Percentiles rank a stretch among this genome's conserved stretches.
phyloP scores from a whole-genome alignment of 2,888 invertebrate genomes.

The Drosophila ezoana region DNA sequence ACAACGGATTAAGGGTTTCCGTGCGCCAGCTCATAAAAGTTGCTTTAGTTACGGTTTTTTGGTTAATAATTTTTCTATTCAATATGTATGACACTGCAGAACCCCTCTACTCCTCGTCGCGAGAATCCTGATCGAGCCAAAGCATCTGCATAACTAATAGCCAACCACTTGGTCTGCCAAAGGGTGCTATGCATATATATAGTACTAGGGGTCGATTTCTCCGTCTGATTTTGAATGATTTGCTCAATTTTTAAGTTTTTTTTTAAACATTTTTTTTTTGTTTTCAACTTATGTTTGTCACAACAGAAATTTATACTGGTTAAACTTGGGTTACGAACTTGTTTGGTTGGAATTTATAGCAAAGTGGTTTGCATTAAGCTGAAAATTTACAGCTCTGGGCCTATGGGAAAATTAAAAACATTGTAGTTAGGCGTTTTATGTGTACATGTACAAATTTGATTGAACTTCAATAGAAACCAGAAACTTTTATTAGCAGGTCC shows the following conservation, averaged over 20 bases:
- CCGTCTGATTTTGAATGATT: conserved; percentile 29
- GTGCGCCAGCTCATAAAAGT: conserved; percentile 79
- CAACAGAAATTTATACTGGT: conserved; percentile 69
- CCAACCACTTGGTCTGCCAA: conserved; percentile 50
- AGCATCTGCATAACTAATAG: conserved; percentile 75
- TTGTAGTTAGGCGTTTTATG: not conserved
- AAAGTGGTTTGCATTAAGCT: conserved; percentile 9
- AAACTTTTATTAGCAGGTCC: too few species aligned
- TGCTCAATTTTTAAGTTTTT: conserved; percentile 19
- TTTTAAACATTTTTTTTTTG: conserved; percentile 34
- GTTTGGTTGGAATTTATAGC: conserved; percentile 3
- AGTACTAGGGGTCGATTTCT: conserved; percentile 11
- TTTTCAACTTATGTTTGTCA: conserved; percentile 60
- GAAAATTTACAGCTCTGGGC: conserved; percentile 28
- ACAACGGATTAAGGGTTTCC: conserved; percentile 69
- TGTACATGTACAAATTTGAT: not conserved
- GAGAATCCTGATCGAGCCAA: conserved; percentile 22
- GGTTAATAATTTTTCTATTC: conserved; percentile 84
- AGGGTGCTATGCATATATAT: conserved; percentile 46
- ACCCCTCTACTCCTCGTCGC: conserved; percentile 22
- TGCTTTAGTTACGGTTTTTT: conserved; percentile 84
- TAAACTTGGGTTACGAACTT: conserved; percentile 11
- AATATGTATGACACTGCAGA: conserved; percentile 73
- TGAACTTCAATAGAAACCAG: too few species aligned
- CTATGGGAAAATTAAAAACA: conserved; percentile 4